These are phyloP conservation scores for Conchocele bisecta DNA, from an alignment of 2,888 invertebrate genomes.

Conservation along the genomic window DNA sequence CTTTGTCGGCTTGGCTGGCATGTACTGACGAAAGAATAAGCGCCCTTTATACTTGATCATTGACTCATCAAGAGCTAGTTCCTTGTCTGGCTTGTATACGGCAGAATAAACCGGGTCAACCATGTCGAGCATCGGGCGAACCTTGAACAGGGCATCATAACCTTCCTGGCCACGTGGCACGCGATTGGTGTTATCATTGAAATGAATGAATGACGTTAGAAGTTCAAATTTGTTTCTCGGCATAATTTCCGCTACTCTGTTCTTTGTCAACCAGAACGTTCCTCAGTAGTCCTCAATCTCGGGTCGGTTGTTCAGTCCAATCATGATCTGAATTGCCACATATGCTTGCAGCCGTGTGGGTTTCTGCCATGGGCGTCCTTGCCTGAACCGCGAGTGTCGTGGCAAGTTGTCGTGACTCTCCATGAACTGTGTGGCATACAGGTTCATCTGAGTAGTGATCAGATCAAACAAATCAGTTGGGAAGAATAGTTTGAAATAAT, in stretches of 20 bases:
- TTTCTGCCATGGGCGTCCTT: background rate
- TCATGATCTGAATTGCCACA: slow-evolving; percentile 26
- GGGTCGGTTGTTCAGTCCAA: slow-evolving; percentile 16
- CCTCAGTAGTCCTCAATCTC: slow-evolving; percentile 20
- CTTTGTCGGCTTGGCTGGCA: too few species aligned
- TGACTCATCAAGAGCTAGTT: too few species aligned
- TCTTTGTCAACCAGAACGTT: slow-evolving; percentile 15
- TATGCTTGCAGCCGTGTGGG: slow-evolving; percentile 16
- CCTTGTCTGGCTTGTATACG: slow-evolving; percentile 13
- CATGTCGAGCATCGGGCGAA: slow-evolving; percentile 16
- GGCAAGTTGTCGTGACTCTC: background rate
- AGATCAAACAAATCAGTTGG: background rate
- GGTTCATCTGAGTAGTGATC: background rate
- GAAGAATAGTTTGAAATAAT: background rate
- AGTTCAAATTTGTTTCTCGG: slow-evolving; percentile 17
- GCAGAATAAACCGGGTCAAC: slow-evolving; percentile 5
- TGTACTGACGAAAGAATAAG: too few species aligned
- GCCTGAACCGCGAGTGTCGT: background rate
- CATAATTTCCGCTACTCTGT: slow-evolving; percentile 13
- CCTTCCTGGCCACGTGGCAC: slow-evolving; percentile 20
- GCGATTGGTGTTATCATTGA: slow-evolving; percentile 17
- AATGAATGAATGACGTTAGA: slow-evolving; percentile 16
- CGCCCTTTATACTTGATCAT: too few species aligned
- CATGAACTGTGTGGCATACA: background rate
- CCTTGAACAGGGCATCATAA: slow-evolving; percentile 23